phyloP scores from a whole-genome alignment of 1,140 invertebrate genomes.

The Conopomorpha cramerella region DNA sequence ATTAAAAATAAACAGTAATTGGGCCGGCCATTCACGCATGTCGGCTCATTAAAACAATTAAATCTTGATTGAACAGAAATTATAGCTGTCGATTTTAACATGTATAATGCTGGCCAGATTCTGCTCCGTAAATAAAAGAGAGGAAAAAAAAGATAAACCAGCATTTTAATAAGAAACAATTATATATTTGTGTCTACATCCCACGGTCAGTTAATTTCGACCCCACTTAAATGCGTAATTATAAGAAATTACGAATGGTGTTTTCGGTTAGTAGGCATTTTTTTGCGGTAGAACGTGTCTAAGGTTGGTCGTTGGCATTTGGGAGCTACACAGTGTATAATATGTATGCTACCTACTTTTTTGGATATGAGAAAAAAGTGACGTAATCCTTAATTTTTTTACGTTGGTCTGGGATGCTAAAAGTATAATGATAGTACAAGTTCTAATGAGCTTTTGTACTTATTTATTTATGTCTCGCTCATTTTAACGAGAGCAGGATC shows the following conservation, averaged over 20 bases:
- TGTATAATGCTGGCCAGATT: constrained; percentile 40
- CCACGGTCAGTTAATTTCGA: constrained; percentile 45
- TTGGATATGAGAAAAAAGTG: too few species aligned
- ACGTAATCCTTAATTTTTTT: too few species aligned
- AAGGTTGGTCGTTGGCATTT: too few species aligned
- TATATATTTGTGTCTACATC: constrained; percentile 53
- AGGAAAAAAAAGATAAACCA: constrained; percentile 57
- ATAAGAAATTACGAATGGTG: constrained; percentile 11
- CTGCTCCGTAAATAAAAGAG: too few species aligned
- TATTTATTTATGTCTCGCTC: too few species aligned
- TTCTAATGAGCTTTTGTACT: too few species aligned
- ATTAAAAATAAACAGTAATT: constrained; percentile 62
- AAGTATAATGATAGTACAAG: too few species aligned
- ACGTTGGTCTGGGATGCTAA: too few species aligned
- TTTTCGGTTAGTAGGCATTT: constrained; percentile 6
- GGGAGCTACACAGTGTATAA: too few species aligned
- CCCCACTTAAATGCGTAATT: constrained; percentile 12
- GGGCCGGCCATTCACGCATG: constrained; percentile 58
- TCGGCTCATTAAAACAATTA: constrained; percentile 60
- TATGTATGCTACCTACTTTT: too few species aligned
- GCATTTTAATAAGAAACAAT: constrained; percentile 59
- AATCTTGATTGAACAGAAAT: constrained; percentile 62
- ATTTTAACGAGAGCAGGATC: too few species aligned
- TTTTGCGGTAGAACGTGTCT: constrained; percentile 3
- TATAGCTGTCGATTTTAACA: constrained; percentile 60